Base-by-base conservation (phyloP, 1,140 invertebrate species). In the Nymphalis io region DNA sequence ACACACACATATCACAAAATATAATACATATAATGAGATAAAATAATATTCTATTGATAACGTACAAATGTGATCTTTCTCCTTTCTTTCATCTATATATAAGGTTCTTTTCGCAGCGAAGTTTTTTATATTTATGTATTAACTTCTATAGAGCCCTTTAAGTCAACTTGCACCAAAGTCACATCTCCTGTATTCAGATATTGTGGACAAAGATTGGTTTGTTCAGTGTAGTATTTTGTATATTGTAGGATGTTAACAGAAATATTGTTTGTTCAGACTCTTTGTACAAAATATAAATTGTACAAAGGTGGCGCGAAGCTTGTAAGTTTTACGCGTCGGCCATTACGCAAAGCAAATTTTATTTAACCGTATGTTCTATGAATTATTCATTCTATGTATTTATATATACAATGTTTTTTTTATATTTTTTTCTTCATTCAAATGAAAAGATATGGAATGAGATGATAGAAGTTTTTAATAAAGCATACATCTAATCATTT, bases 191-290 rank as follows among this genome's bases (percentile, higher is more conserved):
- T 74, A 60, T 71, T 74, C 69, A 70, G 63, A 51, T 64, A 63
- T 70, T 57, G 20, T 68, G 66, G 58, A 59, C 60, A 69, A 64
- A 58, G 70, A 65, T 68, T 69, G 72, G 63, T 74, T 76, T 70
- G 20, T 42, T 42, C 18, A 51, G 46, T 10, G 27, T 33, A 33
- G 27, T 33, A 33, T 33, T 33, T 33, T 51, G 46, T 20, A 12
- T 51, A 27, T 27, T 27, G 51, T 27, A 4, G 0, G 51, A 55
- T 53, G 20, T 53, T 53, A 21, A 21, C 48, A 53, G 48, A n/a
- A 16, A 46, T 66, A 15, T 68, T 68, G 68, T 73, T 75, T 75
- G 70, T 38, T 72, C 63, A 33, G 15, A 16, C 42, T 3, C 21
- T 55, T 55, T 55, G 51, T 16, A 55, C 23, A n/a, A 21, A 55